These are phyloP conservation scores for Acanthopleura granulata DNA, from an alignment of 2,888 invertebrate genomes.

Conservation along the genomic window DNA sequence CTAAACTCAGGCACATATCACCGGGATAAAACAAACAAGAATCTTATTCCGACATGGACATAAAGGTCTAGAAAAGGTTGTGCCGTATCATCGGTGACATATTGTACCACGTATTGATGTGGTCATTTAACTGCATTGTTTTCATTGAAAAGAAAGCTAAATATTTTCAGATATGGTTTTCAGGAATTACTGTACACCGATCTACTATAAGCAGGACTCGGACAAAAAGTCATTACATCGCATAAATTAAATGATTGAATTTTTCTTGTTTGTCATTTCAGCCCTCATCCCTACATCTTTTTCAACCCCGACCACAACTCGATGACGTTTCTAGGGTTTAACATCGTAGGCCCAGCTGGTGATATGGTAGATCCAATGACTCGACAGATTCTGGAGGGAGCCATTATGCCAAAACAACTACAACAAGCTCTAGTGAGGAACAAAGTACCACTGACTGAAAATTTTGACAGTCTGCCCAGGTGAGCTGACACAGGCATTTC, in stretches of 20 bases:
- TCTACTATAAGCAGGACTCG: no score
- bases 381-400: slow-evolving; percentile 35
- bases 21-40: no score
- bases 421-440: slow-evolving; percentile 49
- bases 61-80: no score
- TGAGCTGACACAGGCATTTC: slow-evolving; percentile 26
- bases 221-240: no score
- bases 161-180: no score
- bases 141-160: no score
- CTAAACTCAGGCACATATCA: no score
- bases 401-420: slow-evolving; percentile 47
- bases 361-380: slow-evolving; percentile 57
- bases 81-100: no score
- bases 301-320: slow-evolving; percentile 44
- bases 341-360: slow-evolving; percentile 47
- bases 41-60: no score
- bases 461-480: slow-evolving; percentile 60
- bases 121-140: no score
- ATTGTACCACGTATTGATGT: no score
- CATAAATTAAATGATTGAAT: neutral
- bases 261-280: slow-evolving; percentile 27
- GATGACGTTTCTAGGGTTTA: slow-evolving; percentile 66
- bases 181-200: no score
- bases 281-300: slow-evolving; percentile 32
- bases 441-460: slow-evolving; percentile 54